These are phyloP conservation scores for Adelphocoris suturalis DNA, from an alignment of 2,888 invertebrate genomes.

Conservation along the genomic window DNA sequence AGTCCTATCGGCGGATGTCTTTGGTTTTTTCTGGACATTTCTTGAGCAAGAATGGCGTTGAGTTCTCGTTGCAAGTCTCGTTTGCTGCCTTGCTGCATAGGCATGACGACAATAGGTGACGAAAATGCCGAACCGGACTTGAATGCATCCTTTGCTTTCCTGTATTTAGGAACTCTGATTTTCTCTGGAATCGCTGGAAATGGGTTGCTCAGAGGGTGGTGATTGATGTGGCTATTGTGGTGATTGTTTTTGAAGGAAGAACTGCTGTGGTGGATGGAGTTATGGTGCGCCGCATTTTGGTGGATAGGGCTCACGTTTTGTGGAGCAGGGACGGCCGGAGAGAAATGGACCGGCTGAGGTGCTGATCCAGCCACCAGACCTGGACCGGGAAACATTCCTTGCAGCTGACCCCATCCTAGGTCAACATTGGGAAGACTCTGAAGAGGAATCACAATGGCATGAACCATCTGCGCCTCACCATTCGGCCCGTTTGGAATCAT, in stretches of 20 bases:
- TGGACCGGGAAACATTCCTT: not conserved
- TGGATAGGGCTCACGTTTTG: not conserved
- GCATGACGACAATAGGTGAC: conserved; percentile 71
- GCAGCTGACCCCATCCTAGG: conserved; percentile 62
- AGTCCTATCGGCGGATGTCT: conserved; percentile 70
- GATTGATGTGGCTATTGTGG: conserved; percentile 46
- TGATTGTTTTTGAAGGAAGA: not conserved
- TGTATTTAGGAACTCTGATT: conserved; percentile 56
- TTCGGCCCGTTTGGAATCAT: conserved; percentile 71
- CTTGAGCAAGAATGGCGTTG: conserved; percentile 73
- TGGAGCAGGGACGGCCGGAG: not conserved
- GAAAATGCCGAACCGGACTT: conserved; percentile 68
- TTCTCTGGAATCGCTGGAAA: conserved; percentile 65
- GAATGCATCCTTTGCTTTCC: conserved; percentile 67
- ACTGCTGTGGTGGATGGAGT: conserved; percentile 3
- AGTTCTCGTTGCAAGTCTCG: conserved; percentile 67
- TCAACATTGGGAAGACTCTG: conserved; percentile 68
- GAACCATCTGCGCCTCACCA: conserved; percentile 74
- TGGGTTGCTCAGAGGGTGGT: conserved; percentile 58
- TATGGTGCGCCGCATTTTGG: not conserved
- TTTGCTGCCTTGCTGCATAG: conserved; percentile 47
- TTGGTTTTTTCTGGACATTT: conserved; percentile 73
- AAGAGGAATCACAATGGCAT: conserved; percentile 73
- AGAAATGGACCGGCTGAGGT: conserved; percentile 39
- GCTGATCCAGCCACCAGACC: not conserved